Evolutionary conservation across 2,113 vertebrate species (phyloP).

Genomic region (Notarius lentiginosus): DNA sequence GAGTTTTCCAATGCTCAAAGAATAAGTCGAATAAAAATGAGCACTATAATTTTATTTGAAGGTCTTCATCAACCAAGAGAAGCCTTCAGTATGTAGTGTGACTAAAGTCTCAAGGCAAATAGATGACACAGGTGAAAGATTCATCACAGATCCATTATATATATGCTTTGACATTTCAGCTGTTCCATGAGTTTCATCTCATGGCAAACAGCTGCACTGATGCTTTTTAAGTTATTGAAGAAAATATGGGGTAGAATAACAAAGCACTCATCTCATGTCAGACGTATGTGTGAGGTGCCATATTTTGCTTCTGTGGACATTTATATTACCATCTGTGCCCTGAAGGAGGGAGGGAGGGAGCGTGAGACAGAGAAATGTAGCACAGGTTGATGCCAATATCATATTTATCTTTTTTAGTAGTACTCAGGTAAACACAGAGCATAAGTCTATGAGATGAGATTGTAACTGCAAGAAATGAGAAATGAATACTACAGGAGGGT

Average conservation of each 20-base stretch:
- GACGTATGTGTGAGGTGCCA: not conserved
- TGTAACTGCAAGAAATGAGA: not conserved
- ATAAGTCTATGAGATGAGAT: not conserved
- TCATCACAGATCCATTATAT: not conserved
- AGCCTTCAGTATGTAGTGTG: not conserved
- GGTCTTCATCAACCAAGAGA: not conserved
- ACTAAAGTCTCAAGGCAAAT: conserved; percentile 3
- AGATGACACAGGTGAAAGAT: not conserved
- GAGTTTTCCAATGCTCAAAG: not conserved
- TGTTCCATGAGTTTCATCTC: conserved; percentile 22
- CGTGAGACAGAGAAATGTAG: conserved; percentile 1
- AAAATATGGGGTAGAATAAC: conserved; percentile 19
- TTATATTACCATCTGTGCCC: conserved; percentile 47
- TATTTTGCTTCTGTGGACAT: conserved; percentile 10
- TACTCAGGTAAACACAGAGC: conserved; percentile 8
- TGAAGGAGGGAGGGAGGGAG: not conserved
- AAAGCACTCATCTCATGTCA: not conserved
- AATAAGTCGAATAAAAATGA: conserved; percentile 1
- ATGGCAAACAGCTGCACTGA: conserved; percentile 30
- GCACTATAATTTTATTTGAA: not conserved
- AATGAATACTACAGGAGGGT: not conserved
- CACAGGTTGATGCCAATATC: conserved; percentile 8
- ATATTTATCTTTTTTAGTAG: conserved; percentile 6
- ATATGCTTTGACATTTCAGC: not conserved
- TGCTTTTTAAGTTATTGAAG: conserved; percentile 45